Evolutionary conservation across 1,140 invertebrate species (phyloP), one percentile per base, ranked within the genome.

Genomic region (Luehdorfia chinensis): DNA sequence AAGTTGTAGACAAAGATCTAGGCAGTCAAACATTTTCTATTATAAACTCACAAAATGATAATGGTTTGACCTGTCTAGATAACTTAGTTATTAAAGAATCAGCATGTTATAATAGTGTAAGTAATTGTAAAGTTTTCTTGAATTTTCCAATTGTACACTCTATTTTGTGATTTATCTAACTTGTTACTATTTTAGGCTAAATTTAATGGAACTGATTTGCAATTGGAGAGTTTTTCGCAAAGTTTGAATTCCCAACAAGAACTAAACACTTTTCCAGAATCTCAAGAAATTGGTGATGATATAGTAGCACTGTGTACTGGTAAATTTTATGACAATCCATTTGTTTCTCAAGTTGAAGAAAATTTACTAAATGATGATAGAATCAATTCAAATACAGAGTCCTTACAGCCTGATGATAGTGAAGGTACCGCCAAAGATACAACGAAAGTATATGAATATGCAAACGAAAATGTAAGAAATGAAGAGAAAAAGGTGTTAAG

Each of bases 241-340:
- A 68, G 62, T 37, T 12, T 66, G 4, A 32, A 55, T 18, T 53
- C 66, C 9, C 44, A 60, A 44, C 8, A 59, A 9, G 37, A 49
- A 46, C 44, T 37, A 32, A 59, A 51, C 4, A 54, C 54, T 30
- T 28, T 59, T 11, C 56, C 68, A 12, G 64, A 73, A 44, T 74
- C 77, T 16, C 71, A 70, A 47, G 55, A 69, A 36, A 59, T 85
- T 15, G 73, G 77, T 8, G 77, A 84, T 27, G 77, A 85, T 30
- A 52, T 84, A 9, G 41, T 59, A 21, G 68, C 65, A 2, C 39
- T 85, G 12, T 85, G 79, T 43, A 85, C 78, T 28, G 81, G 81
- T 28, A 71, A 80, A 44, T 85, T 85, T 52, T 85, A 79, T 48
- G 78, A 85, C 9, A 85, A 83, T 33, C 58, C 64, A 30, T 76